These are phyloP conservation scores for Anguilla japonica DNA, from an alignment of 2,113 vertebrate genomes.

Conservation along the genomic window DNA sequence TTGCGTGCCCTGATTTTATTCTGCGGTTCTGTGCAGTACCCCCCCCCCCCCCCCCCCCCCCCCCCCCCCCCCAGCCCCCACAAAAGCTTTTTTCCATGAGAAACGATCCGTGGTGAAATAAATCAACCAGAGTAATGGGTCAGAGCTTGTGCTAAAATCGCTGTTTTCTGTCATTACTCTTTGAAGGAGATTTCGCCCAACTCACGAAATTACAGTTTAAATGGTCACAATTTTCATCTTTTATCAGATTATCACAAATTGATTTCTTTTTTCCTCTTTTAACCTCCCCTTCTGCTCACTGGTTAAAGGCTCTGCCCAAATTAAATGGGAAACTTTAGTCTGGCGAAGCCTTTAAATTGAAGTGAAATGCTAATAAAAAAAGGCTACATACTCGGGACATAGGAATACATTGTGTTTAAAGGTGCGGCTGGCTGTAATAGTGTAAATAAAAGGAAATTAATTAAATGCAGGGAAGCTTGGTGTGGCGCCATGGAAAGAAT, in stretches of 20 bases:
- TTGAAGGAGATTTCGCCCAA: slow-evolving; percentile 49
- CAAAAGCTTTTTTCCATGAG: slow-evolving; percentile 34
- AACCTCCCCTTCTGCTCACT: slow-evolving; percentile 47
- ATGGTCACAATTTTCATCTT: slow-evolving; percentile 7
- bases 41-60: too few species aligned
- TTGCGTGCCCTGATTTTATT: not conserved
- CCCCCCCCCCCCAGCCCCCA: not conserved
- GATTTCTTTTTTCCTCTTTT: not conserved
- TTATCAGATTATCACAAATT: slow-evolving; percentile 1
- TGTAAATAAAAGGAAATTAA: slow-evolving; percentile 78
- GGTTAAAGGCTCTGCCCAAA: slow-evolving; percentile 47
- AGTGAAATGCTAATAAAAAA: slow-evolving; percentile 62
- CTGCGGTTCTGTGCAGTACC: not conserved
- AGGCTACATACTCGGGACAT: slow-evolving; percentile 64
- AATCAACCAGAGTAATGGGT: slow-evolving; percentile 57
- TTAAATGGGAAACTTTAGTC: slow-evolving; percentile 49
- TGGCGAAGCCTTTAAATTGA: slow-evolving; percentile 54
- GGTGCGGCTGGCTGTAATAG: slow-evolving; percentile 60
- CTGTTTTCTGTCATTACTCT: slow-evolving; percentile 58
- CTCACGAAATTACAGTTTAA: slow-evolving; percentile 40
- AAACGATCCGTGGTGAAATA: slow-evolving; percentile 58
- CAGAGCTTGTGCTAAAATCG: slow-evolving; percentile 52
- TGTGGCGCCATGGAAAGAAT: slow-evolving; percentile 68
- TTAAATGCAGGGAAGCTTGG: slow-evolving; percentile 70
- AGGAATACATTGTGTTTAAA: slow-evolving; percentile 69